Percentiles rank a stretch among this genome's conserved stretches.
phyloP scores from a whole-genome alignment of 2,888 invertebrate genomes.

The Andrena dorsata region DNA sequence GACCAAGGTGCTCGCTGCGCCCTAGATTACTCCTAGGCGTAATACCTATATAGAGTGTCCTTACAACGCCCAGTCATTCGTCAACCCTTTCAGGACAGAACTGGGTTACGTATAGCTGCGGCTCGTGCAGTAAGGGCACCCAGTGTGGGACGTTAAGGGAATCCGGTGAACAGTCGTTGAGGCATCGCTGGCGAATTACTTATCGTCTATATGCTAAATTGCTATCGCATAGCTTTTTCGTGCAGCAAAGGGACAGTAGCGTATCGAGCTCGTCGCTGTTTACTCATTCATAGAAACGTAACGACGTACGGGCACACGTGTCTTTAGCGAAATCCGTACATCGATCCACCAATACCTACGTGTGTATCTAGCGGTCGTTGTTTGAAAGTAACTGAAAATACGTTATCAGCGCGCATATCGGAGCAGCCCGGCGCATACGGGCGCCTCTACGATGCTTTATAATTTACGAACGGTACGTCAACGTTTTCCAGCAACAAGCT shows the following conservation, averaged over 20 bases:
- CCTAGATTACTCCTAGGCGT: conserved; percentile 47
- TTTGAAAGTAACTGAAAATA: conserved; percentile 29
- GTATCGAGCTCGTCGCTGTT: background rate
- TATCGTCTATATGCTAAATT: too few species aligned
- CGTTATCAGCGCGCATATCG: conserved; percentile 20
- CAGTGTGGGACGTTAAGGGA: background rate
- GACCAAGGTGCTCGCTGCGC: conserved; percentile 23
- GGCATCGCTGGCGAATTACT: too few species aligned
- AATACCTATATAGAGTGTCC: background rate
- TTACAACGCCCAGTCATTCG: conserved; percentile 30
- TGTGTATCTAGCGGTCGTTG: background rate
- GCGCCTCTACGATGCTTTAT: conserved; percentile 28
- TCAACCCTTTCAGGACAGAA: conserved; percentile 28
- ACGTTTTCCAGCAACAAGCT: conserved; percentile 12
- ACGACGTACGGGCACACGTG: conserved; percentile 18
- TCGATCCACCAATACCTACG: background rate
- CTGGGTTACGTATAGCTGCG: conserved; percentile 20
- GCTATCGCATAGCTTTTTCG: too few species aligned
- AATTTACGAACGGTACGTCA: conserved; percentile 40
- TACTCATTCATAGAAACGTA: background rate
- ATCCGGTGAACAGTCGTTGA: background rate
- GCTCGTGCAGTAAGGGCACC: background rate
- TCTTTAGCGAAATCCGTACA: conserved; percentile 12
- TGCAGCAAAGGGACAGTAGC: too few species aligned
- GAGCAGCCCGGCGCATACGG: background rate